Evolutionary conservation across 2,797 vertebrate species (phyloP).

Genomic region (Gallirallus australis): DNA sequence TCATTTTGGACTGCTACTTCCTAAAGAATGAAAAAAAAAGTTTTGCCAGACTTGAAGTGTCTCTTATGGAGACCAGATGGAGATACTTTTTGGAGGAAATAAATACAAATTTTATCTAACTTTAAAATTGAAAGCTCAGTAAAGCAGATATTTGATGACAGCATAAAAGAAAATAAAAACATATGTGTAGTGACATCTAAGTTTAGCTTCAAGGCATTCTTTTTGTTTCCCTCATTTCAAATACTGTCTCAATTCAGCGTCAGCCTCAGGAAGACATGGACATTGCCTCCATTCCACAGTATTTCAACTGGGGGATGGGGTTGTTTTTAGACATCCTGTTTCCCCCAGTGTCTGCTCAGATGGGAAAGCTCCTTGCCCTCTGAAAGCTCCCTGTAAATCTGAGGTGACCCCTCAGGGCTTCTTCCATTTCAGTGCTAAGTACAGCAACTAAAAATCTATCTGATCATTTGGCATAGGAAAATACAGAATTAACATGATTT

Average conservation of each 20-base stretch:
- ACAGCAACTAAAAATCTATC: background rate
- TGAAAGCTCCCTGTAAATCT: background rate
- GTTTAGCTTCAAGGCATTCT: background rate
- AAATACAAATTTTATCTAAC: background rate
- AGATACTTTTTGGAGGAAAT: background rate
- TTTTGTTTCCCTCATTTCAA: background rate
- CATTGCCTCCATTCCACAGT: background rate
- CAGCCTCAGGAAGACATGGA: background rate
- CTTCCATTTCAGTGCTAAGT: background rate
- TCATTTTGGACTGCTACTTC: background rate
- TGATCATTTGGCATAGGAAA: background rate
- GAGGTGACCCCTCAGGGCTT: background rate
- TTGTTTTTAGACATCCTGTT: background rate
- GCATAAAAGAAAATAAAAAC: background rate
- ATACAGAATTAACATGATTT: background rate
- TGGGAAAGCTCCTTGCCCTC: background rate
- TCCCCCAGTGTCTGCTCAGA: background rate
- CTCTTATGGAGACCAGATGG: background rate
- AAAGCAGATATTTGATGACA: background rate
- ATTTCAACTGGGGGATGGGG: fast-evolving
- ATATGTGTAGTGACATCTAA: background rate
- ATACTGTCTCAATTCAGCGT: background rate
- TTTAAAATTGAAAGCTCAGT: background rate
- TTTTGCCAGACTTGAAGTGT: background rate
- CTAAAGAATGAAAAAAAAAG: background rate